Evolutionary conservation across 2,113 vertebrate species (phyloP).

Genomic region (Callionymus lyra): DNA sequence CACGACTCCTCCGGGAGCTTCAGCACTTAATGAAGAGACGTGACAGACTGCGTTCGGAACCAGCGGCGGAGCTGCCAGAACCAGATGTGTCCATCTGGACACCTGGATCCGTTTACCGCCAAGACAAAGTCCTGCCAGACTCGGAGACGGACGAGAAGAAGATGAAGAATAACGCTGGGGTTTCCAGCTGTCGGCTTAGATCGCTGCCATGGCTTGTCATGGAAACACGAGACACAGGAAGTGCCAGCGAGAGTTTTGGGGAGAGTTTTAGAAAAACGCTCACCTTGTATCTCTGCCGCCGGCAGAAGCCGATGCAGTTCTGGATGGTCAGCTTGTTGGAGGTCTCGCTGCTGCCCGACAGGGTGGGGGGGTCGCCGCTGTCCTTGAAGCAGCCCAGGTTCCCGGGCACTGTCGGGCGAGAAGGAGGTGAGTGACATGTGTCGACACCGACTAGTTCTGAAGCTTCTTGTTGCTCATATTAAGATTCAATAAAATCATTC

Average conservation of each 20-base stretch:
- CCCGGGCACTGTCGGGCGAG: slow-evolving; percentile 82
- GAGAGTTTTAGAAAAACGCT: slow-evolving; percentile 2
- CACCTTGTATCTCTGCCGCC: slow-evolving; percentile 88
- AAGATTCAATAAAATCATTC: too few species aligned
- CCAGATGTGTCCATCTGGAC: slow-evolving; percentile 41
- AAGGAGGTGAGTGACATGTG: not conserved
- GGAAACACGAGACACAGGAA: slow-evolving; percentile 24
- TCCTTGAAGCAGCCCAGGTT: slow-evolving; percentile 93
- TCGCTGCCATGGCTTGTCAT: slow-evolving; percentile 32
- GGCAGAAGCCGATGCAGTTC: slow-evolving; percentile 88
- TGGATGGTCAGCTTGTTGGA: slow-evolving; percentile 93
- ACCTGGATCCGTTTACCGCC: slow-evolving; percentile 36
- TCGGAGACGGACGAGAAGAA: slow-evolving; percentile 29
- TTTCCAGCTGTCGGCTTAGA: slow-evolving; percentile 44
- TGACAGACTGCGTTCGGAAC: not conserved
- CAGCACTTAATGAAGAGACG: too few species aligned
- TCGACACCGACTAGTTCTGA: too few species aligned
- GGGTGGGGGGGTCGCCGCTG: slow-evolving; percentile 83
- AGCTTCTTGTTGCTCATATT: too few species aligned
- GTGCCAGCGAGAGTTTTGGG: too few species aligned
- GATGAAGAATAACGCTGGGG: slow-evolving; percentile 34
- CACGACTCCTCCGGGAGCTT: too few species aligned
- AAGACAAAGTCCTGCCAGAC: slow-evolving; percentile 17
- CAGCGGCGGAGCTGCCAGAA: slow-evolving; percentile 22
- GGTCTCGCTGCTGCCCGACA: slow-evolving; percentile 83